Base-by-base conservation (phyloP, 2,113 vertebrate genomes). In the Ariopsis seemanni region DNA sequence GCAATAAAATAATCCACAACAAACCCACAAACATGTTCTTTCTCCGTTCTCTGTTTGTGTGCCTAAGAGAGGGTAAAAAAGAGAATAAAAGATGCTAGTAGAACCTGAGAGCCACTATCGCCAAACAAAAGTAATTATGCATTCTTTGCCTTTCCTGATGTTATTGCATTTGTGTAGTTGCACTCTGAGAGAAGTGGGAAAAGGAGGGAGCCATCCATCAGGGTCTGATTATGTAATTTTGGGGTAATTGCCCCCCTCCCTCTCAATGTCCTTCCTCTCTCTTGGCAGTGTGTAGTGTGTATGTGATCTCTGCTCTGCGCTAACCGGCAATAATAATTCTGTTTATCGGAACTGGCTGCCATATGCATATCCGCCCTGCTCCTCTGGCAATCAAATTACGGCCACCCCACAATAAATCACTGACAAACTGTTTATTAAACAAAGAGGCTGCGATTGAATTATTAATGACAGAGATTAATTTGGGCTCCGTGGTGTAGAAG, bases 381-480 rank as follows among this genome's bases (percentile, higher is more conserved):
- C 90, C 67, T 67, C 87, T 81, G 80, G 63, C 92, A 92, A 93
- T 93, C 91, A 91, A 91, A 91, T 92, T 92, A 92, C 82, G 89
- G 90, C 85, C 86, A 84, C 91, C 86, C 77, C 69, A 78, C 88
- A 89, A 93, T 92, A 93, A 89, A 92, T 93, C 92, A 92, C 91
- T 93, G 92, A 92, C 92, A 92, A 90, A 90, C 87, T 93, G 92
- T 91, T 93, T 93, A 93, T 93, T 91, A 92, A 93, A 93, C 92
- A 93, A 91, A 93, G 91, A 92, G 92, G 90, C 89, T 65, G 80
- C 79, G 89, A 93, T 93, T 91, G 88, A 92, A 92, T 93, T 93
- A 92, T 92, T 93, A 92, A 93, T 92, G 91, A 91, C 91, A 91
- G 86, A 91, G 91, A 93, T 92, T 91, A 89, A 93, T 92, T 90